phyloP scores from a whole-genome alignment of 2,113 vertebrate species.

The Hyaena hyaena region DNA sequence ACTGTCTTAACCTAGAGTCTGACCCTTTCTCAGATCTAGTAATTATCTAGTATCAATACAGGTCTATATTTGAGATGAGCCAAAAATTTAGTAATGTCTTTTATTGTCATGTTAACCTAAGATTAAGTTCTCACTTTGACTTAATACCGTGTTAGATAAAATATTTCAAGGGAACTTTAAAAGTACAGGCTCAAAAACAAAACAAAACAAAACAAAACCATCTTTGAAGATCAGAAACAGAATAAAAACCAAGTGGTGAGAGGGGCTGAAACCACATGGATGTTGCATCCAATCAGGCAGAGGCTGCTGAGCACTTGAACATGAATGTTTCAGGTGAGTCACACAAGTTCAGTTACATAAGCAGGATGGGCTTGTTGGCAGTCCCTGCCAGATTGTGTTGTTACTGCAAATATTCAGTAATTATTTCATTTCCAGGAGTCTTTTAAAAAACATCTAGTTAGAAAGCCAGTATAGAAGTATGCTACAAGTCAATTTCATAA shows the following conservation, averaged over 20 bases:
- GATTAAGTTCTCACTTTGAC: neutral
- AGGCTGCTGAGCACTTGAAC: neutral
- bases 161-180: neutral
- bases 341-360: neutral
- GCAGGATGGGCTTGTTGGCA: neutral
- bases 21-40: neutral
- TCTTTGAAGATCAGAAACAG: neutral
- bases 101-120: neutral
- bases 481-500: neutral
- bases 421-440: neutral
- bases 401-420: neutral
- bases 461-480: neutral
- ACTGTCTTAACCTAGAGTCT: neutral
- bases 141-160: neutral
- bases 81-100: neutral
- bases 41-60: neutral
- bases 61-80: neutral
- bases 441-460: neutral
- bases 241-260: neutral
- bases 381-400: neutral
- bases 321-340: accelerated
- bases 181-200: neutral
- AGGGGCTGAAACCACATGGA: neutral
- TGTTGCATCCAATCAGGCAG: neutral
- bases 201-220: neutral